Percentiles rank a stretch among this genome's conserved stretches.
Evolutionary conservation across 2,113 vertebrate species (phyloP).

Genomic region (Perccottus glenii): DNA sequence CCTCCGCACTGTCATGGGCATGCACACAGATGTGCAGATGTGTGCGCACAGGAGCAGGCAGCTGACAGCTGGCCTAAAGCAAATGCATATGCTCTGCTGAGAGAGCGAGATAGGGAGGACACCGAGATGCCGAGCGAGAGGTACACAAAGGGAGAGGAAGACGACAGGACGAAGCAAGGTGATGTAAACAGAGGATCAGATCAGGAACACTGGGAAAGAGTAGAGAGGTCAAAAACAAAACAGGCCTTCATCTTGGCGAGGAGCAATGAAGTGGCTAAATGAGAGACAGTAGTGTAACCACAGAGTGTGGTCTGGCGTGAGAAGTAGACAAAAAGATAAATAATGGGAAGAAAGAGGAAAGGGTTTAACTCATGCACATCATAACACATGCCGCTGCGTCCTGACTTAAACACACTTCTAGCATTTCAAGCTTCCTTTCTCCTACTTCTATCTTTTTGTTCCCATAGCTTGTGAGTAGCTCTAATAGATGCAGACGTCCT

Average conservation of each 20-base stretch:
- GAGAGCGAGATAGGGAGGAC: slow-evolving; percentile 59
- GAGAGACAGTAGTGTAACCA: slow-evolving; percentile 48
- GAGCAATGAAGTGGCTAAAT: slow-evolving; percentile 35
- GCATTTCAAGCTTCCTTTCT: slow-evolving; percentile 37
- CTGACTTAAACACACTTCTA: slow-evolving; percentile 36
- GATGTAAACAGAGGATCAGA: slow-evolving; percentile 50
- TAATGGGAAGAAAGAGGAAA: slow-evolving; percentile 46
- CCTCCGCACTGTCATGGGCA: slow-evolving; percentile 83
- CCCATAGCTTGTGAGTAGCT: slow-evolving; percentile 24
- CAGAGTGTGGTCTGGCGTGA: slow-evolving; percentile 61
- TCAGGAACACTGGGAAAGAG: slow-evolving; percentile 29
- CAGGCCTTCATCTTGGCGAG: slow-evolving; percentile 24
- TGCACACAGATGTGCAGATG: slow-evolving; percentile 80
- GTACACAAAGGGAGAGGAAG: slow-evolving; percentile 46
- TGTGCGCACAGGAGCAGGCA: slow-evolving; percentile 68
- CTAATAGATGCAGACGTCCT: slow-evolving; percentile 66
- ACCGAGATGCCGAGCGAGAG: slow-evolving; percentile 38
- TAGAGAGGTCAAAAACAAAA: slow-evolving; percentile 19
- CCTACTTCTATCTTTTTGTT: slow-evolving; percentile 25
- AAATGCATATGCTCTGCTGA: slow-evolving; percentile 71
- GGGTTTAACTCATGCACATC: slow-evolving; percentile 46
- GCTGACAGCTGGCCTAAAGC: slow-evolving; percentile 79
- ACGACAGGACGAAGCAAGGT: slow-evolving; percentile 38
- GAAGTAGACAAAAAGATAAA: slow-evolving; percentile 71
- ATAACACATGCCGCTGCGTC: slow-evolving; percentile 43